Evolutionary conservation across 2,888 invertebrate species (phyloP).

Genomic region (Cyclophora albipunctata): DNA sequence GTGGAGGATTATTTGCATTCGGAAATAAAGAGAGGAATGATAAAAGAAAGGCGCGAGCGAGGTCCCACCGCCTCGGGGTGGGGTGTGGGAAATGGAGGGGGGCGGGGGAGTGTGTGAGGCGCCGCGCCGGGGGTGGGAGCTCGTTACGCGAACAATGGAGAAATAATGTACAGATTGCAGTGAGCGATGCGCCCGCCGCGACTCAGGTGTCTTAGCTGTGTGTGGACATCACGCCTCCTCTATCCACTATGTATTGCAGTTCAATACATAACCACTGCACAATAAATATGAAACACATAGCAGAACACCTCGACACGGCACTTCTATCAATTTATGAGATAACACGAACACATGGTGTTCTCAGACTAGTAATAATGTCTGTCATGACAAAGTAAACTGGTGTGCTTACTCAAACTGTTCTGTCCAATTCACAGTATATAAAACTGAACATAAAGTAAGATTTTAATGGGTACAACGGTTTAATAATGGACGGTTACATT

Average conservation of each 20-base stretch:
- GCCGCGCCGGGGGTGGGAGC: constrained; percentile 50
- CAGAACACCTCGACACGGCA: constrained; percentile 5
- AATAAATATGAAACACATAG: constrained; percentile 5
- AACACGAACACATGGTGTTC: too few relatives aligned
- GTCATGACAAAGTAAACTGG: too few relatives aligned
- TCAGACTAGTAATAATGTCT: too few relatives aligned
- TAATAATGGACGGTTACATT: constrained; percentile 64
- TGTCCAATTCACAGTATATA: too few relatives aligned
- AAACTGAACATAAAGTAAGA: too few relatives aligned
- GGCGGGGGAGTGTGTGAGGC: constrained; percentile 34
- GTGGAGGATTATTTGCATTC: constrained; percentile 78
- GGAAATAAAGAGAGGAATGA: constrained; percentile 76
- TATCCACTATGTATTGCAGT: constrained; percentile 13
- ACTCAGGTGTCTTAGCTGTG: constrained; percentile 68
- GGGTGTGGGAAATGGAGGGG: constrained; percentile 67
- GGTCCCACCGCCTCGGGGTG: constrained; percentile 72
- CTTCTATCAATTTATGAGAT: constrained; percentile 2
- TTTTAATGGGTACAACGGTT: constrained; percentile 18
- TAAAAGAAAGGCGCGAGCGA: constrained; percentile 76
- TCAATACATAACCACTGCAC: constrained; percentile 6
- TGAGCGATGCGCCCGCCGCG: constrained; percentile 74
- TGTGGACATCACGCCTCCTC: constrained; percentile 55
- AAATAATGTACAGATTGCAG: constrained; percentile 77
- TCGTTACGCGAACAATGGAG: constrained; percentile 77
- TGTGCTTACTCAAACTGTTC: too few relatives aligned